phyloP scores from a whole-genome alignment of 2,797 vertebrate genomes.

The Coendou prehensilis region DNA sequence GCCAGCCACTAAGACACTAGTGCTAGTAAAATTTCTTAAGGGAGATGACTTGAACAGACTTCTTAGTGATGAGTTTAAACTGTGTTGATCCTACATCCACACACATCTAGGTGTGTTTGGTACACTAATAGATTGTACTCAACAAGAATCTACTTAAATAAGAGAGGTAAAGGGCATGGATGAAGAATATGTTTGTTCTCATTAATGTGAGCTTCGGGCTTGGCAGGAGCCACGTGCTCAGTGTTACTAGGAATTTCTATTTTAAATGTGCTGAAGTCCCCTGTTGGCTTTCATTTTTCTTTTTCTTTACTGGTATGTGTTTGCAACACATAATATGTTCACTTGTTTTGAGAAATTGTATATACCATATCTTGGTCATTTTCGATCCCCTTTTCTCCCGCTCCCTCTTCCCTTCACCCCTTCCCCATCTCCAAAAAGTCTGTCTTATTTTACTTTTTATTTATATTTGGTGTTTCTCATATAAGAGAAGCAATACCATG shows the following conservation, averaged over 20 bases:
- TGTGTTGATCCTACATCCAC: not conserved
- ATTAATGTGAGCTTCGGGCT: not conserved
- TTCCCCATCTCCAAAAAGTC: too few relatives aligned
- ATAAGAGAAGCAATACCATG: too few relatives aligned
- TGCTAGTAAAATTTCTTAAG: not conserved
- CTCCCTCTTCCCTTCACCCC: too few relatives aligned
- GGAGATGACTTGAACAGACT: not conserved
- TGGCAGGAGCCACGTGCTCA: not conserved
- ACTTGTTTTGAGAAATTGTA: not conserved
- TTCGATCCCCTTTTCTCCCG: not conserved
- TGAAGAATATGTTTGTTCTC: not conserved
- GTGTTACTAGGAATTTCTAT: not conserved
- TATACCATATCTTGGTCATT: not conserved
- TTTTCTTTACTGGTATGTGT: not conserved
- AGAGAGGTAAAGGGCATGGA: not conserved
- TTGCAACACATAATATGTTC: not conserved
- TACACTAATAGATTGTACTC: not conserved
- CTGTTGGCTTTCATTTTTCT: not conserved
- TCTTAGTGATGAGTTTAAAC: not conserved
- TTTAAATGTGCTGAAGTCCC: not conserved
- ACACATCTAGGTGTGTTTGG: not conserved
- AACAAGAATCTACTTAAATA: not conserved
- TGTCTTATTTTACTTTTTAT: too few relatives aligned
- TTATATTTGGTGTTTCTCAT: too few relatives aligned
- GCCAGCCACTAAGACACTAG: not conserved